A percentile compares a stretch with the other conserved stretches of the same genome.
phyloP scores from a whole-genome alignment of 2,888 invertebrate genomes.

The Temnothorax unifasciatus region DNA sequence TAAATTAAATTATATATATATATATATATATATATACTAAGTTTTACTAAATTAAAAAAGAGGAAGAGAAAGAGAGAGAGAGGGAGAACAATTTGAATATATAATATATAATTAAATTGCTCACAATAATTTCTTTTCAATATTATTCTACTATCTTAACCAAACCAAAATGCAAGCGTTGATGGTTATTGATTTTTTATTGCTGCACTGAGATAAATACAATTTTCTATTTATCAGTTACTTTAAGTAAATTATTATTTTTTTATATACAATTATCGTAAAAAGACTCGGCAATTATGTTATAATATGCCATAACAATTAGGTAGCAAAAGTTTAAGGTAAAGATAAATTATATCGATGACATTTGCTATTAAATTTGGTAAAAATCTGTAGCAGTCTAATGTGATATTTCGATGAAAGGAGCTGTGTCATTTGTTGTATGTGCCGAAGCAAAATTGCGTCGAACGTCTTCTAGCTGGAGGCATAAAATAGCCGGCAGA shows the following conservation, averaged over 20 bases:
- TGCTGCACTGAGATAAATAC: neutral
- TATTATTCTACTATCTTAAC: neutral
- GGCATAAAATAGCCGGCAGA: slow-evolving; percentile 44
- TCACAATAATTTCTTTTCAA: neutral
- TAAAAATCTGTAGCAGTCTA: neutral
- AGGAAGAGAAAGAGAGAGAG: neutral
- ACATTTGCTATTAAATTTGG: neutral
- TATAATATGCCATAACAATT: neutral
- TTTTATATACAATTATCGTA: slow-evolving; percentile 14
- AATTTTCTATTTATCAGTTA: neutral
- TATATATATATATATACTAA: neutral
- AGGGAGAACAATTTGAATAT: neutral
- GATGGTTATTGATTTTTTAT: neutral
- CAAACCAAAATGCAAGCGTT: neutral
- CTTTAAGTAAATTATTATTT: neutral
- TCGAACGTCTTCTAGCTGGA: slow-evolving; percentile 35
- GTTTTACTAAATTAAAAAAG: neutral
- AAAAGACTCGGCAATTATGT: neutral
- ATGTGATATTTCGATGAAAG: neutral
- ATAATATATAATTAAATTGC: too few relatives aligned
- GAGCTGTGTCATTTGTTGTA: slow-evolving; percentile 1
- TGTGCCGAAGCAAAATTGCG: slow-evolving; percentile 36
- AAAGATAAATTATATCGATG: neutral
- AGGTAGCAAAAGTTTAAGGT: neutral
- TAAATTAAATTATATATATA: neutral